Evolutionary conservation across 2,797 vertebrate species (phyloP).

Genomic region (Cryptoprocta ferox): DNA sequence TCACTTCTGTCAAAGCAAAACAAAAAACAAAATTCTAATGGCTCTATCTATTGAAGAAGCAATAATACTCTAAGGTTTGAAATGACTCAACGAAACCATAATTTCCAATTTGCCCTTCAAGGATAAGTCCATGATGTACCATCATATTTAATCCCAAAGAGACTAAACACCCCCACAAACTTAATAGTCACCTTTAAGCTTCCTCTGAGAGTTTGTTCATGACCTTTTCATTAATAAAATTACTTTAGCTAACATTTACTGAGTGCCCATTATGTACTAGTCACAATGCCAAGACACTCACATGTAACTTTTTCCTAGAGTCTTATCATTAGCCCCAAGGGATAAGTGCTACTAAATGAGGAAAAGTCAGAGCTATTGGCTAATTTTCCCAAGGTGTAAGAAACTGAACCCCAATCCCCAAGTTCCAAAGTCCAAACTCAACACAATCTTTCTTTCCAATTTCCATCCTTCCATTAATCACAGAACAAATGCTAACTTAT

Average conservation of each 20-base stretch:
- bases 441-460: neutral
- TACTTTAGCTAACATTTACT: neutral
- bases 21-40: neutral
- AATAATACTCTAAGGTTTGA: neutral
- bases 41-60: neutral
- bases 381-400: neutral
- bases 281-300: neutral
- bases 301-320: neutral
- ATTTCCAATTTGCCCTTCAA: neutral
- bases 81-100: neutral
- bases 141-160: neutral
- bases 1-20: constrained; percentile 36
- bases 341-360: neutral
- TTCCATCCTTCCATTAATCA: neutral
- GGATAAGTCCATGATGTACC: neutral
- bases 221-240: constrained; percentile 6
- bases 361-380: neutral
- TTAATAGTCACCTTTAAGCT: neutral
- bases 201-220: neutral
- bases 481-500: neutral
- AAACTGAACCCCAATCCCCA: neutral
- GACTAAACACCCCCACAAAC: neutral
- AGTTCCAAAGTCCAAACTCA: constrained; percentile 7
- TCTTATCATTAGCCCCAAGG: neutral
- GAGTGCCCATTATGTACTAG: neutral